A percentile compares a stretch with the other conserved stretches of the same genome.
Conservation (phyloP, 2,797 vertebrate species). For the Cheirogaleus major region DNA sequence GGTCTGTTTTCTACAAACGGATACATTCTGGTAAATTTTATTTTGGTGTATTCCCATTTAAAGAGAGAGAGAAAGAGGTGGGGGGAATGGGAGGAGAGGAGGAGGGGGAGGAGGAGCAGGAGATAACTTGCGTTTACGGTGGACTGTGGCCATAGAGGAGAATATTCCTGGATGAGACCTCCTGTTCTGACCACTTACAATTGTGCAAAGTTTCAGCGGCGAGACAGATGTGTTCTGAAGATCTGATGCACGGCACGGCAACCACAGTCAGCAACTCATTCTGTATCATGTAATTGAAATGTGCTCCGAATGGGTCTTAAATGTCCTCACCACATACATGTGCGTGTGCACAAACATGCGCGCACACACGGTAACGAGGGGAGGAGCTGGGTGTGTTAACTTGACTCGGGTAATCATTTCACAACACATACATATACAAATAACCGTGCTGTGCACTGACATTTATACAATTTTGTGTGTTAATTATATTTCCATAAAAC, state of each 20-base stretch:
- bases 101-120: background rate
- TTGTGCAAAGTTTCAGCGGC: rapidly evolving
- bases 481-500: background rate
- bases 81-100: too few species aligned
- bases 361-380: background rate
- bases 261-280: background rate
- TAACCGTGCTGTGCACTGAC: background rate
- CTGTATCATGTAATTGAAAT: rapidly evolving
- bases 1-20: background rate
- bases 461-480: background rate
- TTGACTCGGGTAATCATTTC: too few species aligned
- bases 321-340: too few species aligned
- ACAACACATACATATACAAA: background rate
- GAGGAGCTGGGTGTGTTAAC: too few species aligned
- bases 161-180: background rate
- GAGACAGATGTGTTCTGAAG: background rate
- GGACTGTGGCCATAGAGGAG: rapidly evolving
- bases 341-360: too few species aligned
- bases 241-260: rapidly evolving
- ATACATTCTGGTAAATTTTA: background rate
- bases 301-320: rapidly evolving
- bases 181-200: rapidly evolving
- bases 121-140: rapidly evolving
- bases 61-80: background rate
- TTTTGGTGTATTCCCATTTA: background rate